Percentiles rank a stretch among this genome's conserved stretches.
Conservation (phyloP, 2,113 vertebrate genomes). For the Cervus canadensis region DNA sequence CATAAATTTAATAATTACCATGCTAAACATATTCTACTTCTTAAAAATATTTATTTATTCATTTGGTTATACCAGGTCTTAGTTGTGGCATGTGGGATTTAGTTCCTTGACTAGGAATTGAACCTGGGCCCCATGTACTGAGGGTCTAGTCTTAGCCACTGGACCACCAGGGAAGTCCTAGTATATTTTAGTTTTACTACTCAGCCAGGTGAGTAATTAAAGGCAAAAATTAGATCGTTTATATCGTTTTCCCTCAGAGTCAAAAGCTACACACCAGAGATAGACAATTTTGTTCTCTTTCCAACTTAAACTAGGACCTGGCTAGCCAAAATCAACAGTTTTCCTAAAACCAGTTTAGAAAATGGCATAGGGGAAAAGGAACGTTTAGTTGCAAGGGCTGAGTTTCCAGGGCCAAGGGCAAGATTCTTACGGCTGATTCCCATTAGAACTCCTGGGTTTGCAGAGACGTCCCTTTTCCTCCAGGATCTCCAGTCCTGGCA, state of each 20-base stretch:
- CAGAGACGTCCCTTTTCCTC: neutral
- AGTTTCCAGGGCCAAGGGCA: neutral
- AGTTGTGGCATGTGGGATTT: neutral
- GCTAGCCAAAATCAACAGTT: neutral
- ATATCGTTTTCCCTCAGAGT: neutral
- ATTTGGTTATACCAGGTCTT: neutral
- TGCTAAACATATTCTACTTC: neutral
- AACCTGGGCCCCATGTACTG: neutral
- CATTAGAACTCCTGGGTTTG: neutral
- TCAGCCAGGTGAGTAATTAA: neutral
- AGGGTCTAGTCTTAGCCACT: neutral
- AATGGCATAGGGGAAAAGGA: neutral
- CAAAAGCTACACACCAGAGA: neutral
- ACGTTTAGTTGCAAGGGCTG: neutral
- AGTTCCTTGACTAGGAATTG: neutral
- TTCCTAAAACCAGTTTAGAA: neutral
- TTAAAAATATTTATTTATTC: neutral
- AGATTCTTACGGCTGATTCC: rapidly evolving
- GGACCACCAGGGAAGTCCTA: neutral
- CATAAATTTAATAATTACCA: neutral
- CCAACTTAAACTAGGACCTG: neutral
- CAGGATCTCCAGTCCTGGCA: neutral
- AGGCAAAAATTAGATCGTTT: neutral
- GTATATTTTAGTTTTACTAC: neutral
- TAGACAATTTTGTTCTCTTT: neutral